Conservation (phyloP, 2,797 vertebrate genomes). For the Brotula barbata region DNA sequence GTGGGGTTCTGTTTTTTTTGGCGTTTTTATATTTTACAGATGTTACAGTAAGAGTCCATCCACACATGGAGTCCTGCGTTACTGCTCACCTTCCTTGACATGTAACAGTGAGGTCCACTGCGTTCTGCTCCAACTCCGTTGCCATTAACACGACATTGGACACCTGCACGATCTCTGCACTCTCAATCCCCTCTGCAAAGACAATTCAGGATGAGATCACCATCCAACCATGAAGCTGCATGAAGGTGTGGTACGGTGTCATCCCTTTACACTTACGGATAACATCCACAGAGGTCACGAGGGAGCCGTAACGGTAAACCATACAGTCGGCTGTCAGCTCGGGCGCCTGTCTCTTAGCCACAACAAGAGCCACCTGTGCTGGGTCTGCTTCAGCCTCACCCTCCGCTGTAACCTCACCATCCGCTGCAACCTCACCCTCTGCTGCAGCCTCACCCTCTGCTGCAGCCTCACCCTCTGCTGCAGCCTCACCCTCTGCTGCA, state of each 20-base stretch:
- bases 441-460: no score
- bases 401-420: conserved; percentile 57
- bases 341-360: conserved; percentile 87
- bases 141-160: conserved; percentile 70
- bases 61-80: no score
- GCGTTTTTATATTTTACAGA: not conserved
- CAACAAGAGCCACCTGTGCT: conserved; percentile 68
- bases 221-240: not conserved
- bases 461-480: conserved; percentile 45
- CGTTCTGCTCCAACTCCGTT: conserved; percentile 78
- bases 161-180: conserved; percentile 88
- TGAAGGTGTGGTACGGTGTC: no score
- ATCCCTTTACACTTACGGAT: conserved; percentile 92
- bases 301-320: conserved; percentile 91
- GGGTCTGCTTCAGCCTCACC: conserved; percentile 54
- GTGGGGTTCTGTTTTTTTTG: not conserved
- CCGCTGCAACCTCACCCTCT: conserved; percentile 40
- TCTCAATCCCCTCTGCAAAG: conserved; percentile 90
- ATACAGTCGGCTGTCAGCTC: conserved; percentile 79
- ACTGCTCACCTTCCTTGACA: conserved; percentile 89
- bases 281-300: conserved; percentile 82
- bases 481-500: conserved; percentile 56
- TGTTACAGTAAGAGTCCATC: not conserved
- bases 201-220: conserved; percentile 19
- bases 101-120: conserved; percentile 88